Base-by-base conservation (phyloP, 2,888 invertebrate species). In the Polymixis flavicincta region DNA sequence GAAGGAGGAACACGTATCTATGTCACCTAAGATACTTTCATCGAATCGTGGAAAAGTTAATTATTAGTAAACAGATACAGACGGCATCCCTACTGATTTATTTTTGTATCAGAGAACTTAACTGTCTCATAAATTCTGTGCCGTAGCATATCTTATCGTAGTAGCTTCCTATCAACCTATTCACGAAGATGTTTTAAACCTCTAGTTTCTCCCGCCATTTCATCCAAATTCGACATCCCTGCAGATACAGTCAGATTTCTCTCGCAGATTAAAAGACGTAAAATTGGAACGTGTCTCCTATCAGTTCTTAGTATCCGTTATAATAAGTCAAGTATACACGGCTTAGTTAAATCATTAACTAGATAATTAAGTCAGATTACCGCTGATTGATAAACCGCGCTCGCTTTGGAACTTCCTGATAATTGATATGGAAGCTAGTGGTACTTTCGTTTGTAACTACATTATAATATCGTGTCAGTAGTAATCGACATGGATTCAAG, bases 361-460 rank as follows among this genome's bases (percentile, higher is more conserved):
- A 48, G 71, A 70, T 71, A 74, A 84, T 84, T 74, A 80, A 71
- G 64, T 69, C 84, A 61, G 82, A 80, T 82, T 84, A 80, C 69
- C 28, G 42, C n/a, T 80, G 84, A 80, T 69, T 80, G 69, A 84
- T 66, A 80, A 70, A 64, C 71, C 57, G 71, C 50, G 57, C 59
- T 60, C 55, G 37, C 60, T 52, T 59, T 69, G 48, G 45, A 68
- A 71, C 54, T 54, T 64, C 69, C 67, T 74, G 59, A 69, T 73
- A 22, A 55, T 60, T 71, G 84, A 82, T 74, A 80, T 68, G 80
- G 55, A 37, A 70, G 80, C 70, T 48, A 54, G 22, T 42, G 70
- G 66, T 61, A 67, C 17, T 60, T 68, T 9, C 52, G 50, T 32
- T 66, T 32, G 28, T 76, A 37, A 60, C 28, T 71, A 72, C 64